phyloP scores from a whole-genome alignment of 2,113 vertebrate species.

The Festucalex cinctus region DNA sequence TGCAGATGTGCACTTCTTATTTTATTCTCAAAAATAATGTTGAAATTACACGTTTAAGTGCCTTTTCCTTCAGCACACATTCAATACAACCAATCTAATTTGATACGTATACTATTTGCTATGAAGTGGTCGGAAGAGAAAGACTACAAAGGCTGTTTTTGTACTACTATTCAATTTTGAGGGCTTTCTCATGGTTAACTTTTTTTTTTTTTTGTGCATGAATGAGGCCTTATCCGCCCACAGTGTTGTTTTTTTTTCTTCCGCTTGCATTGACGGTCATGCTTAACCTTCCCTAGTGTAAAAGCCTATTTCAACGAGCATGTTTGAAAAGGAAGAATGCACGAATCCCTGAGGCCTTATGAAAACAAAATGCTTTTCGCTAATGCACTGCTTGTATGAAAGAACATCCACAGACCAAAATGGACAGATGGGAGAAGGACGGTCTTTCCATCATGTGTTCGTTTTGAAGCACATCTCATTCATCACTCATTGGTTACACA shows the following conservation, averaged over 20 bases:
- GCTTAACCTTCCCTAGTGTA: slow-evolving; percentile 1
- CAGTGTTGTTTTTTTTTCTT: background rate
- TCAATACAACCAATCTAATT: background rate
- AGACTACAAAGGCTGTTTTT: slow-evolving; percentile 10
- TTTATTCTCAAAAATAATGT: background rate
- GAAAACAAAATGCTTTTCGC: background rate
- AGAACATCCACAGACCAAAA: background rate
- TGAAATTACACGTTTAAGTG: background rate
- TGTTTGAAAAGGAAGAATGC: slow-evolving; percentile 9
- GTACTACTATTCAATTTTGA: background rate
- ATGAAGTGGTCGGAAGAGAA: background rate
- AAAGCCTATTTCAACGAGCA: slow-evolving; percentile 4
- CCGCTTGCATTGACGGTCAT: slow-evolving; percentile 15
- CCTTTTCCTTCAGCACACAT: background rate
- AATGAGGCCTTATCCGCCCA: slow-evolving; percentile 21
- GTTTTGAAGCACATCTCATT: too few species aligned
- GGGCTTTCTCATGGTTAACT: slow-evolving; percentile 2
- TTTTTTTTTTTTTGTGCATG: slow-evolving; percentile 3
- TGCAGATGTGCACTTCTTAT: background rate
- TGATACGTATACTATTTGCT: background rate
- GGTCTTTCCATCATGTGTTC: background rate
- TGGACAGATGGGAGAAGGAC: background rate
- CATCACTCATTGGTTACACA: too few species aligned
- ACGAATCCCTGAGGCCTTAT: slow-evolving; percentile 17
- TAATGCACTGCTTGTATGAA: background rate